Conservation (phyloP, 2,888 invertebrate genomes). For the Dasysyrphus albostriatus region DNA sequence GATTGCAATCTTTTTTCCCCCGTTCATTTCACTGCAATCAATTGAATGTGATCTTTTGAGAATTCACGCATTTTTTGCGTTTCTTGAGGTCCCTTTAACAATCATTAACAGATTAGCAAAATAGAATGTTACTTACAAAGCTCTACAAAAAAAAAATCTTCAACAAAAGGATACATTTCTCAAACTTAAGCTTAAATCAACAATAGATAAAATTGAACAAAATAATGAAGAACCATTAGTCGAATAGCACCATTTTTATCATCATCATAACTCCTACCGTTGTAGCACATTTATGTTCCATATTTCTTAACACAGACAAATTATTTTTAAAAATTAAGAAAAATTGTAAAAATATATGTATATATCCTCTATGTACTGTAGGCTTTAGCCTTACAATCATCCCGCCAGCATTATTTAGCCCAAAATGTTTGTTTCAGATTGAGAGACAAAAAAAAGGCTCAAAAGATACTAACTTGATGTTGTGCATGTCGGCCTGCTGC, state of each 20-base stretch:
- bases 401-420: background rate
- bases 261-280: background rate
- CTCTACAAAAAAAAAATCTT: too few relatives aligned
- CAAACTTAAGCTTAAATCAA: background rate
- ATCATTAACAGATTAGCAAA: too few relatives aligned
- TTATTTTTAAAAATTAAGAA: background rate
- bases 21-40: too few relatives aligned
- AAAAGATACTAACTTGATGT: background rate
- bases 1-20: too few relatives aligned
- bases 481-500: slow-evolving; percentile 20
- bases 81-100: too few relatives aligned
- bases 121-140: too few relatives aligned
- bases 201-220: background rate
- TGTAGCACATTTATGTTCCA: background rate
- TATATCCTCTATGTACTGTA: background rate
- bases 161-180: too few relatives aligned
- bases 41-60: too few relatives aligned
- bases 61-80: too few relatives aligned
- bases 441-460: background rate
- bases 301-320: background rate
- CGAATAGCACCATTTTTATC: too few relatives aligned
- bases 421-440: slow-evolving; percentile 29
- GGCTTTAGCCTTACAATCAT: background rate
- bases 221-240: background rate
- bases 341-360: background rate